These are phyloP conservation scores for Melieria omissa DNA, from an alignment of 2,888 invertebrate genomes.

Conservation along the genomic window DNA sequence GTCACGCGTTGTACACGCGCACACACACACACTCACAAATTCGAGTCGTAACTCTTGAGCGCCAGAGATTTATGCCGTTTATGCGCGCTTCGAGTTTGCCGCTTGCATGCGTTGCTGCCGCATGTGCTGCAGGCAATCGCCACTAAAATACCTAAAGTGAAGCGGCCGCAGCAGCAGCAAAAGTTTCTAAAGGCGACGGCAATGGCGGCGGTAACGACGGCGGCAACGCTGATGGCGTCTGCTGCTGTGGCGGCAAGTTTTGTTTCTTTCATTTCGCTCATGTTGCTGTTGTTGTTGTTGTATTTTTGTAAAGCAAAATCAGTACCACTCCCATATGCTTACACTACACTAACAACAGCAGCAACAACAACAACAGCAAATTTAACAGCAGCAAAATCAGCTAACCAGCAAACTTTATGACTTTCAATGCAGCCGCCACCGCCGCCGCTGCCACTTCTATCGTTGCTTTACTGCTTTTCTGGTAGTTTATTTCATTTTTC, in stretches of 20 bases:
- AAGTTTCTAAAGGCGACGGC: neutral
- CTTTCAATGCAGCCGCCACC: neutral
- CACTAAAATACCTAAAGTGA: neutral
- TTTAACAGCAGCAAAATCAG: too few relatives aligned
- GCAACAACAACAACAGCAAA: neutral
- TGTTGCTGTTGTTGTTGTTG: neutral
- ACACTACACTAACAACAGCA: neutral
- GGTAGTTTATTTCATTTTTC: neutral
- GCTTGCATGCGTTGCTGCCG: too few relatives aligned
- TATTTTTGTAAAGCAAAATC: neutral
- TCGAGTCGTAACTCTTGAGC: too few relatives aligned
- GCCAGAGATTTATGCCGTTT: too few relatives aligned
- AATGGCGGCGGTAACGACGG: neutral
- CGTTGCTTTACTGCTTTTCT: neutral
- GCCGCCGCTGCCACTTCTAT: too few relatives aligned
- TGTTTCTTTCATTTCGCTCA: neutral
- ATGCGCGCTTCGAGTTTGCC: too few relatives aligned
- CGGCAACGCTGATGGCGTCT: neutral
- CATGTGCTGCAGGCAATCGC: too few relatives aligned
- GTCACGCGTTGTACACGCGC: conserved; percentile 3
- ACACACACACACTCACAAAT: neutral
- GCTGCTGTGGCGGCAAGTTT: neutral
- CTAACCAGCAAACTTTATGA: neutral
- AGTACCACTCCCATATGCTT: conserved; percentile 1
- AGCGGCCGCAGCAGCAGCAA: neutral